Percentiles rank a stretch among this genome's conserved stretches.
phyloP scores from a whole-genome alignment of 2,888 invertebrate genomes.

The Pseudococcus viburni region DNA sequence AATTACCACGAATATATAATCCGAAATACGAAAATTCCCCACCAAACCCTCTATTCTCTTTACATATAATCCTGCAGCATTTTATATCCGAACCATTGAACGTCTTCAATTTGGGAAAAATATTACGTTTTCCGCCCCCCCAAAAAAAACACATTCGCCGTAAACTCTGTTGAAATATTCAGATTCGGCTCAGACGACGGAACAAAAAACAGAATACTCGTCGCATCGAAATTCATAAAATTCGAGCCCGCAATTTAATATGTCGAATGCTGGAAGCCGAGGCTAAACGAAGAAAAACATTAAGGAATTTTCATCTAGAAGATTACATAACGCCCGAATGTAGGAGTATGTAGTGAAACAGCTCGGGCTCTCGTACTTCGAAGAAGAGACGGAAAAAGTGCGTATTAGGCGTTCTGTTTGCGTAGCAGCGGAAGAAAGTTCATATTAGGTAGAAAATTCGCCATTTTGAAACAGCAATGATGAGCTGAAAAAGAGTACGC shows the following conservation, averaged over 20 bases:
- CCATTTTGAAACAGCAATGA: not conserved
- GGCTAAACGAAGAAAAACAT: not conserved
- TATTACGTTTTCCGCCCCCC: no score
- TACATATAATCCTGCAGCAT: no score
- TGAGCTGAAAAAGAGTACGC: not conserved
- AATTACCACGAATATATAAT: no score
- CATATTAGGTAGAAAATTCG: slow-evolving; percentile 3
- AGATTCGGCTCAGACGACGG: no score
- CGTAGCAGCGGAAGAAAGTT: not conserved
- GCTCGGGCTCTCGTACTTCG: no score
- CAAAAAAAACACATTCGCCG: no score
- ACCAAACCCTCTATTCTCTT: no score
- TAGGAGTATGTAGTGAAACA: not conserved
- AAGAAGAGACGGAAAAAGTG: not conserved
- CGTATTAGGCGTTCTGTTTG: slow-evolving; percentile 19
- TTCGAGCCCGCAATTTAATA: not conserved
- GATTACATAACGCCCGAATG: not conserved
- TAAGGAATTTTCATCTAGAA: slow-evolving; percentile 18
- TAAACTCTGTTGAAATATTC: no score
- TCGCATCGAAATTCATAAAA: slow-evolving; percentile 25
- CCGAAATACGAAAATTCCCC: no score
- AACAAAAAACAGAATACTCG: not conserved
- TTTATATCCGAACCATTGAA: no score
- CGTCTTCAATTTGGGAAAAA: no score
- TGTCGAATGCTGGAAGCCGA: not conserved